Percentiles rank a stretch among this genome's conserved stretches.
These are phyloP conservation scores for Nixonia krombeini DNA, from an alignment of 1,140 invertebrate genomes.

Conservation along the genomic window DNA sequence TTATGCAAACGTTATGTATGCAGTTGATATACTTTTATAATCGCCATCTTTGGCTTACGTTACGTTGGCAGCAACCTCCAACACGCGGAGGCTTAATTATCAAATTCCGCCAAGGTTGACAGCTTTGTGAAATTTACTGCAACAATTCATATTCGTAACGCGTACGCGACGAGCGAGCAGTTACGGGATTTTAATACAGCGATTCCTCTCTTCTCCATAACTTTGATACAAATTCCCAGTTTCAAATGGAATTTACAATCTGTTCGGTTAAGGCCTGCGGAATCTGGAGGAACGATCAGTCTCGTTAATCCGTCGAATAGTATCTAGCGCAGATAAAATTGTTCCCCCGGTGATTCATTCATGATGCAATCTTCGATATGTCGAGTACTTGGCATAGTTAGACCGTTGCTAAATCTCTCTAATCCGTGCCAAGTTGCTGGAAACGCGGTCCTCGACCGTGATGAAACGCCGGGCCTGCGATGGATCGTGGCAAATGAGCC, in stretches of 20 bases:
- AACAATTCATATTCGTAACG: slow-evolving; percentile 33
- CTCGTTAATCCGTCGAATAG: slow-evolving; percentile 14
- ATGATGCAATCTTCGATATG: slow-evolving; percentile 59
- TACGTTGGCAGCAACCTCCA: slow-evolving; percentile 11
- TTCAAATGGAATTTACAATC: too few relatives aligned
- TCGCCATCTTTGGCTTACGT: slow-evolving; percentile 10
- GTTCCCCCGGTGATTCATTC: slow-evolving; percentile 5
- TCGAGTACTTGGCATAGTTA: slow-evolving; percentile 69
- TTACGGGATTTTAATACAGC: background rate
- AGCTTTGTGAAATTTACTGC: slow-evolving; percentile 37
- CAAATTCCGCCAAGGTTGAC: slow-evolving; percentile 39
- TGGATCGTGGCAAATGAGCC: slow-evolving; percentile 10
- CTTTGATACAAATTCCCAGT: too few relatives aligned
- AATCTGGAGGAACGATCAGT: too few relatives aligned
- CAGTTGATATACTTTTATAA: slow-evolving; percentile 18
- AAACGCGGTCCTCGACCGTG: slow-evolving; percentile 38
- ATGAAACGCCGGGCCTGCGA: slow-evolving; percentile 10
- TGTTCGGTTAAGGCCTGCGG: too few relatives aligned
- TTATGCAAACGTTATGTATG: background rate
- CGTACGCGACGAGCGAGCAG: slow-evolving; percentile 19
- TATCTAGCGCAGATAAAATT: slow-evolving; percentile 6
- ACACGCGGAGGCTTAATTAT: slow-evolving; percentile 34
- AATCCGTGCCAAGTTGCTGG: slow-evolving; percentile 52
- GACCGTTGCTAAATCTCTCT: slow-evolving; percentile 56
- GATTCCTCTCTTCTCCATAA: too few relatives aligned